Evolutionary conservation across 2,797 vertebrate genomes (phyloP).

Genomic region (Enteromius argenteus): DNA sequence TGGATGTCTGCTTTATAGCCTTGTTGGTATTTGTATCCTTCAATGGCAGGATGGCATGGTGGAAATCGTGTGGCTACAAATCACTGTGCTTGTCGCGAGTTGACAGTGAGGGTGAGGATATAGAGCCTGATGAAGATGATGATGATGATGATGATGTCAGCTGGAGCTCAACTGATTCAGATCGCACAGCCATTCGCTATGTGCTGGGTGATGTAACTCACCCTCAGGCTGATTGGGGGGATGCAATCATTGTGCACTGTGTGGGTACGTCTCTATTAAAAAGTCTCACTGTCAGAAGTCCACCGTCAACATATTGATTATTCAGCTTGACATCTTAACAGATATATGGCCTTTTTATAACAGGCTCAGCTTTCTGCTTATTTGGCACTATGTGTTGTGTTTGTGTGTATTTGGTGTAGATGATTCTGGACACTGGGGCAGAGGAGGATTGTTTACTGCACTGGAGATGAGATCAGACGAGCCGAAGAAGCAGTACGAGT

Average conservation of each 20-base stretch:
- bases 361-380: neutral
- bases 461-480: constrained; percentile 86
- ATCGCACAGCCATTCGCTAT: constrained; percentile 78
- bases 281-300: neutral
- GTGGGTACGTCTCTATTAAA: constrained; percentile 78
- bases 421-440: constrained; percentile 90
- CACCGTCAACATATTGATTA: constrained; percentile 2
- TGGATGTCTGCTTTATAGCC: constrained; percentile 12
- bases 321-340: neutral
- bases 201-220: constrained; percentile 92
- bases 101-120: constrained; percentile 79
- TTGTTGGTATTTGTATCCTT: constrained; percentile 3
- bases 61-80: constrained; percentile 85
- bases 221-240: constrained; percentile 80
- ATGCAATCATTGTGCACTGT: constrained; percentile 90
- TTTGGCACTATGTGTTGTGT: neutral
- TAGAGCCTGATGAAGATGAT: constrained; percentile 74
- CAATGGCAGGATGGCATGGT: constrained; percentile 86
- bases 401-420: constrained; percentile 75
- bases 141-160: constrained; percentile 64
- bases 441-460: constrained; percentile 91
- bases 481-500: constrained; percentile 86
- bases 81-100: constrained; percentile 82
- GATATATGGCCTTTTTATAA: neutral
- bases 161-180: constrained; percentile 72